Conservation (phyloP, 2,113 vertebrate species). For the Andinoacara biseriatus region DNA sequence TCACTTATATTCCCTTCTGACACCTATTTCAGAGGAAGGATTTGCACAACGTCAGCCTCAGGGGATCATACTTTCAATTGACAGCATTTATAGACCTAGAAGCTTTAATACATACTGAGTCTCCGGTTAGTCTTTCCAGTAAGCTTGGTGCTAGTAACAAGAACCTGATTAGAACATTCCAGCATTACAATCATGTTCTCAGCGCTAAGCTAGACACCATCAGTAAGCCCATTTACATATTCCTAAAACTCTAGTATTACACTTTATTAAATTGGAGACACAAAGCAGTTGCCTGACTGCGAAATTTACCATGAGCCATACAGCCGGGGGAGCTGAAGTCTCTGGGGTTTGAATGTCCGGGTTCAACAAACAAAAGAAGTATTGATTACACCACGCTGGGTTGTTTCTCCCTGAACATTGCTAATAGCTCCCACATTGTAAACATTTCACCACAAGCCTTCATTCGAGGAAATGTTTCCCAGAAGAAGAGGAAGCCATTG, state of each 20-base stretch:
- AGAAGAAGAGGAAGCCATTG: constrained; percentile 69
- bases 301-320: constrained; percentile 38
- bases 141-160: constrained; percentile 49
- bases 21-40: constrained; percentile 22
- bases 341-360: constrained; percentile 46
- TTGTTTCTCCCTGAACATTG: constrained; percentile 66
- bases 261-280: constrained; percentile 27
- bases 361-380: constrained; percentile 70
- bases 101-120: background rate
- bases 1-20: constrained; percentile 39
- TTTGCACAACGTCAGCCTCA: constrained; percentile 37
- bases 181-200: constrained; percentile 1
- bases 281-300: constrained; percentile 48
- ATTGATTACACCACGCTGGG: constrained; percentile 68
- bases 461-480: constrained; percentile 69
- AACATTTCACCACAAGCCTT: constrained; percentile 74
- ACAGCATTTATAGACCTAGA: constrained; percentile 5
- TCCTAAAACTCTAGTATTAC: constrained; percentile 57
- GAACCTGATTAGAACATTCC: constrained; percentile 49
- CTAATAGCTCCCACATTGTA: constrained; percentile 75
- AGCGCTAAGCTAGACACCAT: constrained; percentile 48
- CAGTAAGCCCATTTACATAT: constrained; percentile 57
- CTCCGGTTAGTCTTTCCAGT: constrained; percentile 29
- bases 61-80: background rate
- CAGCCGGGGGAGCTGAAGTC: constrained; percentile 5